Conservation (phyloP, 2,888 invertebrate genomes). For the Calliphora vomitoria region DNA sequence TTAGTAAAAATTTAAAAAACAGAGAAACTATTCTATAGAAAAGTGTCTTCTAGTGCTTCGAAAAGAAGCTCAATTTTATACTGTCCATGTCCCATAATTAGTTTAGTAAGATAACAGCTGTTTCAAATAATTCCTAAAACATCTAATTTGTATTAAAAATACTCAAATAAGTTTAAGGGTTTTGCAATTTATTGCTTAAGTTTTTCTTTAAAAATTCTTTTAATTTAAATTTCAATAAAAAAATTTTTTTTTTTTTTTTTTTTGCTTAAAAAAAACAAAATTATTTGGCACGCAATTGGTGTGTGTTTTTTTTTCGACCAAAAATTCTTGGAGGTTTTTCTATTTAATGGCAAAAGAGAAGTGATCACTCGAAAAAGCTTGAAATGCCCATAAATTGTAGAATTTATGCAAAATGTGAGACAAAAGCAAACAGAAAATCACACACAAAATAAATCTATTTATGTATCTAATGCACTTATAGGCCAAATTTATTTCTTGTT, state of each 20-base stretch:
- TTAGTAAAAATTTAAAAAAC: too few species aligned
- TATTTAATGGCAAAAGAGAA: constrained; percentile 11
- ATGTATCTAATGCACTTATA: constrained; percentile 70
- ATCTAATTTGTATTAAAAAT: too few species aligned
- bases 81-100: too few species aligned
- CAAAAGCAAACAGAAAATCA: background rate
- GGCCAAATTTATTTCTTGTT: constrained; percentile 52
- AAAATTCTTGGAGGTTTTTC: constrained; percentile 55
- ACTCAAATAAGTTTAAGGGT: too few species aligned
- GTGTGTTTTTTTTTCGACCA: background rate
- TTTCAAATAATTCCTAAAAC: too few species aligned
- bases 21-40: too few species aligned
- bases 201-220: background rate
- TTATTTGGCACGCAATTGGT: constrained; percentile 54
- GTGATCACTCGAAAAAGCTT: constrained; percentile 35
- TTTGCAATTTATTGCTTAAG: background rate
- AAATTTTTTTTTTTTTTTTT: constrained; percentile 42
- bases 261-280: background rate
- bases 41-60: too few species aligned
- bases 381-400: constrained; percentile 61
- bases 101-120: too few species aligned
- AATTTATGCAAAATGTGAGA: constrained; percentile 47
- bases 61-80: too few species aligned
- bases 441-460: constrained; percentile 52
- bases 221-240: constrained; percentile 1